Percentiles rank a stretch among this genome's conserved stretches.
phyloP scores from a whole-genome alignment of 1,140 invertebrate genomes.

The Pseudomyrmex sp. region DNA sequence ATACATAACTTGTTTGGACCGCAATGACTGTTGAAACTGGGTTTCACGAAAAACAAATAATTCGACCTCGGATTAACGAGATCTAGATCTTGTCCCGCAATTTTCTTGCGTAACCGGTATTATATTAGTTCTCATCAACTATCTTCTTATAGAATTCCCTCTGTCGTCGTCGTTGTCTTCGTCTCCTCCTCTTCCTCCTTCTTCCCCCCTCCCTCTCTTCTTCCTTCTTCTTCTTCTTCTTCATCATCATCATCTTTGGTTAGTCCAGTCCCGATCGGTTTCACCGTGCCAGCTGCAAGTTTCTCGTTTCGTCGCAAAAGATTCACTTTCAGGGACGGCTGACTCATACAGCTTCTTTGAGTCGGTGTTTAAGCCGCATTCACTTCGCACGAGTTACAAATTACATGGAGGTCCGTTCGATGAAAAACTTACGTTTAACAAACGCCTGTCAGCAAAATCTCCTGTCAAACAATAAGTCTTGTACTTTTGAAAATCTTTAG shows the following conservation, averaged over 20 bases:
- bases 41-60: constrained; percentile 73
- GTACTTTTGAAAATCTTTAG: constrained; percentile 44
- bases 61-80: constrained; percentile 74
- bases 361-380: constrained; percentile 42
- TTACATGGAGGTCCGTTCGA: constrained; percentile 31
- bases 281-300: constrained; percentile 51
- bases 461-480: constrained; percentile 15
- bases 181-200: too few species aligned
- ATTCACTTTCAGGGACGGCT: constrained; percentile 63
- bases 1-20: neutral
- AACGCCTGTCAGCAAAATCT: constrained; percentile 51
- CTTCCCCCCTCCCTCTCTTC: neutral
- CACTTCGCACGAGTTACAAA: constrained; percentile 62
- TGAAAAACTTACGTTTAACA: constrained; percentile 47
- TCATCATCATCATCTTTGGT: constrained; percentile 30
- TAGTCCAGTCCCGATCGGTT: constrained; percentile 43
- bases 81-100: constrained; percentile 73
- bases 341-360: constrained; percentile 46
- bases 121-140: constrained; percentile 68
- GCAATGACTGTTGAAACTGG: constrained; percentile 64
- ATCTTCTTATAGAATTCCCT: constrained; percentile 26
- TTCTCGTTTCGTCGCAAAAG: constrained; percentile 43
- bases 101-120: constrained; percentile 76
- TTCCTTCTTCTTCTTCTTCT: constrained; percentile 53
- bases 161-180: constrained; percentile 15